phyloP scores from a whole-genome alignment of 2,113 vertebrate genomes.

The Nyctibius bracteatus region DNA sequence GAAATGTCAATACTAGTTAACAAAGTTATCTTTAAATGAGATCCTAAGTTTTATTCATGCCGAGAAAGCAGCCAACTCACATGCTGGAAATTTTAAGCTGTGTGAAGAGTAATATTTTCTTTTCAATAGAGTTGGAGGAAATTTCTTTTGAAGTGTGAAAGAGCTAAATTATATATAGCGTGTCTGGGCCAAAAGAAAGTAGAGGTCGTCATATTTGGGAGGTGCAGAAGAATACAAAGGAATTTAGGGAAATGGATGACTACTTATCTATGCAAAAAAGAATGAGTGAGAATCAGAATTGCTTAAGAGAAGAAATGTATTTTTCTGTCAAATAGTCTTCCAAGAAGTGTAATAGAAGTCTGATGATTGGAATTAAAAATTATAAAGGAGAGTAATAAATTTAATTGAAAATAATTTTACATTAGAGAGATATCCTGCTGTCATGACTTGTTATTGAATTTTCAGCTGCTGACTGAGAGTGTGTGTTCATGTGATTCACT shows the following conservation, averaged over 20 bases:
- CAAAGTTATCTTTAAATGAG: background rate
- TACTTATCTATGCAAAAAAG: background rate
- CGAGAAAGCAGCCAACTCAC: background rate
- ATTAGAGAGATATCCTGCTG: background rate
- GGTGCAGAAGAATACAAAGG: background rate
- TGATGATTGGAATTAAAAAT: background rate
- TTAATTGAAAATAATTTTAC: background rate
- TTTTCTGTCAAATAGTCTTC: background rate
- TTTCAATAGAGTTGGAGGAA: background rate
- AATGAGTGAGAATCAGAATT: background rate
- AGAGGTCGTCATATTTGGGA: background rate
- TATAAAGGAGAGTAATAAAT: background rate
- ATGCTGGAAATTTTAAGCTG: background rate
- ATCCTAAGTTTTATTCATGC: background rate
- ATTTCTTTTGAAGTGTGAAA: background rate
- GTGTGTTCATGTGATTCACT: background rate
- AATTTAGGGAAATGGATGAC: background rate
- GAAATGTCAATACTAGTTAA: conserved; percentile 23
- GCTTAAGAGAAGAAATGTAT: background rate
- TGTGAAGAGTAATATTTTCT: background rate
- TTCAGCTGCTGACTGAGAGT: background rate
- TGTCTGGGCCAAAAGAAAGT: background rate
- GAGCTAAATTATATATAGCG: background rate
- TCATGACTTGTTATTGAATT: background rate
- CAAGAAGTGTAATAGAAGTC: background rate